Evolutionary conservation across 1,140 invertebrate genomes (phyloP), one percentile per base, ranked within the genome.

Genomic region (Trichogramma pretiosum): DNA sequence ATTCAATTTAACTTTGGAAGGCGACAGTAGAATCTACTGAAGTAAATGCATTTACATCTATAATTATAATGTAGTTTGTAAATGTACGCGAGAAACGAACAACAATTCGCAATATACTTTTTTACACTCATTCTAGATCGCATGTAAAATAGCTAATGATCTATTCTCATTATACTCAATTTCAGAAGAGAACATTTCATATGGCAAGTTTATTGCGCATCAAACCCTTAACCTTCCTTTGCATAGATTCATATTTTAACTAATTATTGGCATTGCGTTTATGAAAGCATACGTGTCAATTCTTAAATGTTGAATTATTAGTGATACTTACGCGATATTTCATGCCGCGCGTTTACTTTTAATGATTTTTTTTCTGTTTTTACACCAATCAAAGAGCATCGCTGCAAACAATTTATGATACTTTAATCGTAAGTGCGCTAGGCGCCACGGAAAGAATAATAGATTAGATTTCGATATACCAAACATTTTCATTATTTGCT

Each of bases 21-120:
- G 65, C 61, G 60, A 67, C 62, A 60, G 57, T 61, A 63, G 62
- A 64, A 37, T 52, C 58, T 67, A 67, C 59, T 58, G 61, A 68
- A 61, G 58, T 67, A 67, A 69, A 67, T 64, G 63, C 62, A 66
- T 48, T 45, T 34, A 26, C 54, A 58, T 42, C 4, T 53, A 56
- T n/a, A n/a, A n/a, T n/a, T n/a, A n/a, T n/a, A n/a, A n/a, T n/a
- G n/a, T n/a, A n/a, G n/a, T n/a, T n/a, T n/a, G n/a, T n/a, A n/a
- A 48, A 42, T 16, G 50, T 55, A 51, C 50, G 54, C 45, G 55
- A 48, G 56, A 52, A 61, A 58, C 17, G 48, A 63, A 56, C 49
- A 57, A 43, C 24, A 7, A 28, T 28, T 28, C 5, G 24, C 24
- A 28, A 11, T 11, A 7, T 28, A 7, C 5, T 28, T 28, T 28